Evolutionary conservation across 2,113 vertebrate species (phyloP).

Genomic region (Ailuropoda melanoleuca): DNA sequence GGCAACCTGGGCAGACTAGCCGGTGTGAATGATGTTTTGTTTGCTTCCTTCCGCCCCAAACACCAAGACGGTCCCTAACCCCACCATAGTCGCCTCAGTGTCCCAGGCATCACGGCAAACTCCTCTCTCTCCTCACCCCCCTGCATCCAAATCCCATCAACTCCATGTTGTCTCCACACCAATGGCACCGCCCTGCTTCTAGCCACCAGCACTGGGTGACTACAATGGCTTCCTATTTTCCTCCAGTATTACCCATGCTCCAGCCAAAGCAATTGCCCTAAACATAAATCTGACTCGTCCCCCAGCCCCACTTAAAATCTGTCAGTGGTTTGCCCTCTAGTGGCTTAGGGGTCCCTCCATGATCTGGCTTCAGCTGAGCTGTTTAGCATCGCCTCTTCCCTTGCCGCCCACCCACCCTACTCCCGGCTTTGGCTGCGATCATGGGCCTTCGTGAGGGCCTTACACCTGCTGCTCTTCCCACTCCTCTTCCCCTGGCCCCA

Average conservation of each 20-base stretch:
- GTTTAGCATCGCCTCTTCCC: neutral
- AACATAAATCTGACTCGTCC: neutral
- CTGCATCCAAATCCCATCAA: neutral
- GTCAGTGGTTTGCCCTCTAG: neutral
- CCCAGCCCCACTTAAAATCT: neutral
- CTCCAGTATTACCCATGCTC: neutral
- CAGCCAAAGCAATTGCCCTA: neutral
- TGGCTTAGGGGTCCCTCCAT: fast-evolving
- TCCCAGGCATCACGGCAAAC: neutral
- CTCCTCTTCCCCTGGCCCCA: neutral
- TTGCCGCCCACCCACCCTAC: fast-evolving
- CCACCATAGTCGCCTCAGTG: no score
- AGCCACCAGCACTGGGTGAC: neutral
- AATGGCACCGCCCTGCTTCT: neutral
- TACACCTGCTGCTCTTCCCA: neutral
- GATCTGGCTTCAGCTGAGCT: neutral
- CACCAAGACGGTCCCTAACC: neutral
- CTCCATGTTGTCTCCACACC: neutral
- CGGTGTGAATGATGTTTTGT: neutral
- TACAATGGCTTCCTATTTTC: neutral
- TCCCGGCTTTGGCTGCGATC: no score
- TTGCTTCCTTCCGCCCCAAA: neutral
- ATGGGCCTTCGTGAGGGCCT: neutral
- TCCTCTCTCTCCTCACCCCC: neutral
- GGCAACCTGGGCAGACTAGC: neutral